Evolutionary conservation across 2,797 vertebrate species (phyloP).

Genomic region (Pampus argenteus): DNA sequence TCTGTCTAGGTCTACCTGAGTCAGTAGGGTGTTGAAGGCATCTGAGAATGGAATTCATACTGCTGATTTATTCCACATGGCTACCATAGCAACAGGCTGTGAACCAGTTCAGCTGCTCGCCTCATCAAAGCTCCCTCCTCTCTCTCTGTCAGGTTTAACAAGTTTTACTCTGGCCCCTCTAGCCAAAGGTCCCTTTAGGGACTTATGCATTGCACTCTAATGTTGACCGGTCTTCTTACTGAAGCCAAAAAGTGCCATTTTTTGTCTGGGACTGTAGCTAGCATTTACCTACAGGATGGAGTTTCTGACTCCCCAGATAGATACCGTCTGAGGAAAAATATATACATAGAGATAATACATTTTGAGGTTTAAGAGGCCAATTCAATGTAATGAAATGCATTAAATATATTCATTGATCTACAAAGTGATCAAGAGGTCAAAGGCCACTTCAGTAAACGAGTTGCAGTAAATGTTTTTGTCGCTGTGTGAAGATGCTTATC

Average conservation of each 20-base stretch:
- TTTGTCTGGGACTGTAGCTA: not conserved
- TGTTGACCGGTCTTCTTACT: constrained; percentile 18
- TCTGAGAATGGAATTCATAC: constrained; percentile 72
- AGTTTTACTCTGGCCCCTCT: constrained; percentile 38
- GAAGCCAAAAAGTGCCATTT: constrained; percentile 11
- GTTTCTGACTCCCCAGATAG: constrained; percentile 17
- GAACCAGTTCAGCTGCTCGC: constrained; percentile 65
- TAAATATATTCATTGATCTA: constrained; percentile 37
- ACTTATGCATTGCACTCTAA: constrained; percentile 29
- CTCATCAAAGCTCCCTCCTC: constrained; percentile 63
- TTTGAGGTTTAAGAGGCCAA: not conserved
- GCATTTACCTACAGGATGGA: constrained; percentile 17
- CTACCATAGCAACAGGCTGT: constrained; percentile 84
- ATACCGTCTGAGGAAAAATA: constrained; percentile 23
- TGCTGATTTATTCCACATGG: constrained; percentile 79
- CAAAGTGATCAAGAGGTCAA: constrained; percentile 33
- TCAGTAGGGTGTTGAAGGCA: constrained; percentile 71
- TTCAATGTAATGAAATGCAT: constrained; percentile 17
- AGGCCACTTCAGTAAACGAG: constrained; percentile 23
- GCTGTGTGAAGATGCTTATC: constrained; percentile 12
- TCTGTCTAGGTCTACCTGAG: constrained; percentile 70
- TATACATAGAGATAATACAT: not conserved
- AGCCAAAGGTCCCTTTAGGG: constrained; percentile 29
- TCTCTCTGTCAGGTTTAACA: constrained; percentile 54
- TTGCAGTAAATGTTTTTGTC: constrained; percentile 5